A percentile compares a stretch with the other conserved stretches of the same genome.
phyloP scores from a whole-genome alignment of 2,797 vertebrate genomes.

The Gorsachius magnificus region DNA sequence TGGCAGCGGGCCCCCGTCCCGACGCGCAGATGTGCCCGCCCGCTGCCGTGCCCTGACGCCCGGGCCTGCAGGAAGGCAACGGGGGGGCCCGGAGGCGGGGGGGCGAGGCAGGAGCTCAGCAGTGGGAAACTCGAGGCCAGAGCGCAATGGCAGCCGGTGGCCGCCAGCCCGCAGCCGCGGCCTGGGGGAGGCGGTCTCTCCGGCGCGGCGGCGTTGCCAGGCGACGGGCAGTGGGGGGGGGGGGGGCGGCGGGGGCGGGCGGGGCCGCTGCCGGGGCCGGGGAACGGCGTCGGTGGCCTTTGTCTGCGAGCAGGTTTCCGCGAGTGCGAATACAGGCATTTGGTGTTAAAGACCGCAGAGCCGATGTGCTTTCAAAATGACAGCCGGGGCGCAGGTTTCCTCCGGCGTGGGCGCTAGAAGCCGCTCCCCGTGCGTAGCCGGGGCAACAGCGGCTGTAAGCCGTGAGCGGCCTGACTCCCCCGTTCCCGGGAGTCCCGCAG shows the following conservation, averaged over 20 bases:
- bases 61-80: accelerated
- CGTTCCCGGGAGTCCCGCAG: accelerated
- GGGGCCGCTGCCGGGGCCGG: background rate
- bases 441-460: accelerated
- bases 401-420: accelerated
- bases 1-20: accelerated
- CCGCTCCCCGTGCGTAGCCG: accelerated
- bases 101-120: accelerated
- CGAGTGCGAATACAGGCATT: accelerated
- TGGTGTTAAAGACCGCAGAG: too few species aligned
- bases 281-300: background rate
- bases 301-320: background rate
- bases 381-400: background rate
- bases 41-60: accelerated
- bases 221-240: background rate
- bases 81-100: accelerated
- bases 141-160: accelerated
- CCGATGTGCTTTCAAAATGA: background rate
- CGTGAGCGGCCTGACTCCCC: too few species aligned
- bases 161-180: too few species aligned
- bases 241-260: background rate
- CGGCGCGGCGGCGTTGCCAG: background rate
- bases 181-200: too few species aligned
- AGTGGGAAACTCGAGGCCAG: accelerated
- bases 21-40: accelerated